A percentile compares a stretch with the other conserved stretches of the same genome.
These are phyloP conservation scores for Colaptes auratus DNA, from an alignment of 2,113 vertebrate species.

Conservation along the genomic window DNA sequence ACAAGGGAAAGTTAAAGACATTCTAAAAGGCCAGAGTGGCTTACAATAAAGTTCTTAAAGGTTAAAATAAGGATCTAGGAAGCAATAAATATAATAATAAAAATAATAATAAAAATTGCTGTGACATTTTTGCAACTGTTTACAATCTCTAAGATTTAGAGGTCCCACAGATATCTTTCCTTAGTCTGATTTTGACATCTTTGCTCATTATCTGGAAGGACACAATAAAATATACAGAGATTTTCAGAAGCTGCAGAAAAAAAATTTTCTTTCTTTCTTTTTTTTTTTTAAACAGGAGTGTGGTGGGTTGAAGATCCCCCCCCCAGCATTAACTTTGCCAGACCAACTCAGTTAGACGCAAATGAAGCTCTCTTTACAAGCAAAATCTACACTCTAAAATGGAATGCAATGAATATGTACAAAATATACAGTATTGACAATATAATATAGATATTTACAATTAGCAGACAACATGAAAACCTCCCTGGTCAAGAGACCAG, in stretches of 20 bases:
- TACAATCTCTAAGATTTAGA: neutral
- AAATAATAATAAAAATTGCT: neutral
- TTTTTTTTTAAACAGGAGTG: neutral
- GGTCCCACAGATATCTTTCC: neutral
- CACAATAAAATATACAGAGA: neutral
- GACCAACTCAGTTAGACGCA: no score
- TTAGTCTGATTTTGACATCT: neutral
- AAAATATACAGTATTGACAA: no score
- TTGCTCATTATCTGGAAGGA: neutral
- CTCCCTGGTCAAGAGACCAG: no score
- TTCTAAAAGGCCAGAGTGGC: neutral
- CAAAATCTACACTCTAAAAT: no score
- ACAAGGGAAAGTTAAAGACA: neutral
- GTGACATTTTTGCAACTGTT: neutral
- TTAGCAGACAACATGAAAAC: no score
- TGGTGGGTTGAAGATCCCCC: no score
- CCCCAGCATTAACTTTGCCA: no score
- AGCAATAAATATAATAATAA: neutral
- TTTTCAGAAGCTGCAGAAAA: neutral
- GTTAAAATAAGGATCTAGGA: constrained; percentile 5
- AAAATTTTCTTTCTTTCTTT: neutral
- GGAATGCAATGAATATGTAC: no score
- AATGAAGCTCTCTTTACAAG: no score
- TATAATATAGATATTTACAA: no score
- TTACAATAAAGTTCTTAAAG: constrained; percentile 1